Evolutionary conservation across 2,888 invertebrate genomes (phyloP).

Genomic region (Cinara cedri): DNA sequence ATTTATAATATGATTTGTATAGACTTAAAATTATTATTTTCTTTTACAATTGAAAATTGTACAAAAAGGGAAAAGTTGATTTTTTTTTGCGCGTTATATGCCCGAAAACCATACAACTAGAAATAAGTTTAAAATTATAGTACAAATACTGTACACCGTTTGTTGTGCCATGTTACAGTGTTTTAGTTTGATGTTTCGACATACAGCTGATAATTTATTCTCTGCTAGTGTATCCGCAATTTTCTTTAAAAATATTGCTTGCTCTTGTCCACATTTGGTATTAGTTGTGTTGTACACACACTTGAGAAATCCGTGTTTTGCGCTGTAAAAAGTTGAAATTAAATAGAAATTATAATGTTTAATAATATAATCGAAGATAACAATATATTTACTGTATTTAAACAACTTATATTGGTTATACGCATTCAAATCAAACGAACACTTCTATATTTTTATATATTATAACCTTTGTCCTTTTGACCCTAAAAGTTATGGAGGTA

Average conservation of each 20-base stretch:
- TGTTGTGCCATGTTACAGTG: conserved; percentile 62
- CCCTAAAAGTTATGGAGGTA: too few species aligned
- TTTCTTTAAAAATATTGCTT: conserved; percentile 61
- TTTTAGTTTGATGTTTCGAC: conserved; percentile 58
- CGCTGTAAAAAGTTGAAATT: conserved; percentile 60
- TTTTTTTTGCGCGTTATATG: conserved; percentile 21
- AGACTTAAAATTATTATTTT: background rate
- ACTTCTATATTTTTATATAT: too few species aligned
- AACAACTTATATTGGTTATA: too few species aligned
- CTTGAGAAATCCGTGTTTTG: conserved; percentile 61
- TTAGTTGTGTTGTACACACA: conserved; percentile 61
- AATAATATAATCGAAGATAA: too few species aligned
- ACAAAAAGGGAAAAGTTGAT: background rate
- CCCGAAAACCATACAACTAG: conserved; percentile 17
- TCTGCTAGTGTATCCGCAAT: conserved; percentile 62
- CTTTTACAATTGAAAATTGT: background rate
- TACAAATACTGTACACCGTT: background rate
- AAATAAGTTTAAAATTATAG: conserved; percentile 19
- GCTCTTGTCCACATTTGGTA: conserved; percentile 61
- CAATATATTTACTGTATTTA: too few species aligned
- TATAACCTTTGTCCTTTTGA: too few species aligned
- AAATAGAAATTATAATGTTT: too few species aligned
- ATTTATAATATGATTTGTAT: too few species aligned
- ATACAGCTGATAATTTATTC: conserved; percentile 60
- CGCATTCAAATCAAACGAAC: too few species aligned